phyloP scores from a whole-genome alignment of 2,888 invertebrate species.

The Sesia bembeciformis region DNA sequence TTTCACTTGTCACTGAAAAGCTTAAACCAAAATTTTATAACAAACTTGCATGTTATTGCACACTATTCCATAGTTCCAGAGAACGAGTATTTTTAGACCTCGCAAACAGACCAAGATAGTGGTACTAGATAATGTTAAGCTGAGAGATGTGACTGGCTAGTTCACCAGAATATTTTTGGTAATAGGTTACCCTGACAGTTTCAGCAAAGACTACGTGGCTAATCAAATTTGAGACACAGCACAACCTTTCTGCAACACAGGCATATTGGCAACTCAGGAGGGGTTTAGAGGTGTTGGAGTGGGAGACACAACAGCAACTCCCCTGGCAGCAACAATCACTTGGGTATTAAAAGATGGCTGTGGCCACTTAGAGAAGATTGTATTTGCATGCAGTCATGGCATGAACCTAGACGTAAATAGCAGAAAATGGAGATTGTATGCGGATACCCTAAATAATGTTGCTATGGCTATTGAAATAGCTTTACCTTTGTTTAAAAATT shows the following conservation, averaged over 20 bases:
- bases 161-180: conserved; percentile 88
- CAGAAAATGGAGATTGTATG: conserved; percentile 96
- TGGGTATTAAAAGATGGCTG: conserved; percentile 97
- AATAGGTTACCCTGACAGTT: conserved; percentile 93
- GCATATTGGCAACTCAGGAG: conserved; percentile 94
- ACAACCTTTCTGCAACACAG: conserved; percentile 89
- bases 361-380: conserved; percentile 90
- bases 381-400: conserved; percentile 93
- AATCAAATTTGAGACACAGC: conserved; percentile 96
- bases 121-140: too few species aligned
- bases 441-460: conserved; percentile 92
- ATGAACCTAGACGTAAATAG: conserved; percentile 89
- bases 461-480: conserved; percentile 92
- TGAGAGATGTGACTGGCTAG: too few species aligned
- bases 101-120: too few species aligned
- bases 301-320: conserved; percentile 88
- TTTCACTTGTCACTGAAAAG: too few species aligned
- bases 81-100: too few species aligned
- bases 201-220: conserved; percentile 89
- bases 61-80: too few species aligned
- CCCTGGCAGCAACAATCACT: conserved; percentile 93
- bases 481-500: conserved; percentile 79
- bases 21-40: too few species aligned
- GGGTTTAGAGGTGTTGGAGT: conserved; percentile 95
- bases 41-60: too few species aligned